Evolutionary conservation across 2,888 invertebrate species (phyloP).

Genomic region (Frankliniella intonsa): DNA sequence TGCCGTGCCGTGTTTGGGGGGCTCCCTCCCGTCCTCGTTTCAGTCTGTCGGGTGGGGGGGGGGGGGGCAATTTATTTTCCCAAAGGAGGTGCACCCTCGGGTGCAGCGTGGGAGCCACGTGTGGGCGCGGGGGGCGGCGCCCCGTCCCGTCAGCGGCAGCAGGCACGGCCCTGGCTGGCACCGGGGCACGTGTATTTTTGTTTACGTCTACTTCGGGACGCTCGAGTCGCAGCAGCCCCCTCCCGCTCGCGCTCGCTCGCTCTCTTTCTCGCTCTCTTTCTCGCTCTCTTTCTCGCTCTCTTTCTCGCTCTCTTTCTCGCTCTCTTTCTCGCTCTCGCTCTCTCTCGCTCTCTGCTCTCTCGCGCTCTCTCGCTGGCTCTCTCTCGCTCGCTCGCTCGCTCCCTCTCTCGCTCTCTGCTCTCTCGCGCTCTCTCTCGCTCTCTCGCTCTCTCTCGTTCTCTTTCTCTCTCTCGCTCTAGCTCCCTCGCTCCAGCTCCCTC

Average conservation of each 20-base stretch:
- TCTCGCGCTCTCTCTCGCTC: background rate
- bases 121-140: too few relatives aligned
- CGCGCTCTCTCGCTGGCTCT: too few relatives aligned
- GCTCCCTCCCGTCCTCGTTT: too few relatives aligned
- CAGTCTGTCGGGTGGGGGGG: background rate
- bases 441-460: background rate
- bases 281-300: too few relatives aligned
- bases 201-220: slow-evolving; percentile 10
- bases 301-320: too few relatives aligned
- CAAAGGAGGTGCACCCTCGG: background rate
- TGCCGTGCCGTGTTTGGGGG: too few relatives aligned
- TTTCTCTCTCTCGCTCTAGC: background rate
- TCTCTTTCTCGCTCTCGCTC: too few relatives aligned
- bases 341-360: too few relatives aligned
- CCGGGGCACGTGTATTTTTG: background rate
- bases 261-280: too few relatives aligned
- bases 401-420: background rate
- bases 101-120: too few relatives aligned
- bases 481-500: background rate
- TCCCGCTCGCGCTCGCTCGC: background rate
- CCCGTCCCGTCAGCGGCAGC: too few relatives aligned
- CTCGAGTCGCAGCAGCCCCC: background rate
- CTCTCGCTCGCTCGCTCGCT: background rate
- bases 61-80: slow-evolving; percentile 10
- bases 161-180: too few relatives aligned